Base-by-base conservation (phyloP, 1,140 invertebrate genomes). In the Calycopis cecrops region DNA sequence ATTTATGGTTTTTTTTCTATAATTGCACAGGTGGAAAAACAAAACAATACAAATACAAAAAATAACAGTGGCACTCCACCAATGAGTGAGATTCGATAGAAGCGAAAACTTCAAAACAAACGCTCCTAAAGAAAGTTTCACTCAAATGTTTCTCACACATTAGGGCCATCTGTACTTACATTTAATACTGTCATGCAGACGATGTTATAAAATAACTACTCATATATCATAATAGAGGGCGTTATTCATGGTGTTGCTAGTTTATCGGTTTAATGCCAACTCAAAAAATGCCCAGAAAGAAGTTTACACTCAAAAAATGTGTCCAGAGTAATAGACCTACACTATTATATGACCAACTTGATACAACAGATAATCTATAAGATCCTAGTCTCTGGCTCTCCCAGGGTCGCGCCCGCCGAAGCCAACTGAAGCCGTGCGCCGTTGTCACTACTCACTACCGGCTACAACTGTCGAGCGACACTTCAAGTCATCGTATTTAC, bases 401-500 rank as follows among this genome's bases (percentile, higher is more conserved):
- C 69, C 44, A 67, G 69, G 67, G 66, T 68, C 68, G 59, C 64
- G 63, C 79, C 68, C 73, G 57, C 61, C 52, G 47, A 85, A 85
- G 82, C 80, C 82, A 82, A 83, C 79, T 69, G 65, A 85, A 81
- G 79, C 79, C 63, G 78, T 79, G 78, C 75, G 76, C 77, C 76
- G 80, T 77, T 75, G 76, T 73, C 76, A 83, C 79, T 83, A 85
- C 81, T 76, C 79, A 79, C 79, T 81, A 83, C 68, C 63, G 75
- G 76, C 79, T 74, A 79, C 69, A 33, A 70, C 76, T 78, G 76
- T 85, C 82, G 82, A 85, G 82, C 82, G 76, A 81, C 79, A 85
- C 76, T 79, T 85, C 82, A 83, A 83, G 77, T 67, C 21, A 28
- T 28, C 68, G 55, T 66, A 72, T 71, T 67, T 71, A 71, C 65